A percentile compares a stretch with the other conserved stretches of the same genome.
These are phyloP conservation scores for Amiota communis DNA, from an alignment of 2,888 invertebrate genomes.

Conservation along the genomic window DNA sequence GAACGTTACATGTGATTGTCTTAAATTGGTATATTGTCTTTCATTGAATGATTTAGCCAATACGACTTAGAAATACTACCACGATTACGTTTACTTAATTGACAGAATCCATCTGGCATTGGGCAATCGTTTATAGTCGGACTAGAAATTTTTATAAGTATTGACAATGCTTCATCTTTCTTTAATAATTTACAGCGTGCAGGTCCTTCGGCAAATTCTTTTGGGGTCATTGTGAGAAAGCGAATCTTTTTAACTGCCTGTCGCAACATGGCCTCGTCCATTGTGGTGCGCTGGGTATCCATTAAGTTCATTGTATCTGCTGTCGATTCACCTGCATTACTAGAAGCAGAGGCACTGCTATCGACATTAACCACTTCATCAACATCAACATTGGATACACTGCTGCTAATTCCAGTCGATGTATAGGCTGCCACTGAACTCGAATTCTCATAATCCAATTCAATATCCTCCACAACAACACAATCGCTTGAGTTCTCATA, in stretches of 20 bases:
- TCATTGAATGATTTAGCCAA: no score
- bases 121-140: constrained; percentile 78
- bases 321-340: constrained; percentile 50
- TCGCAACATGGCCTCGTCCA: constrained; percentile 74
- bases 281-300: constrained; percentile 64
- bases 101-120: constrained; percentile 84
- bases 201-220: constrained; percentile 88
- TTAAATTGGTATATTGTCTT: not conserved
- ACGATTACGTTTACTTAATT: constrained; percentile 53
- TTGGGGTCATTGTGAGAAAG: constrained; percentile 84
- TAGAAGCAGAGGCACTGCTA: constrained; percentile 58
- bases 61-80: no score
- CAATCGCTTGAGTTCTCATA: constrained; percentile 62
- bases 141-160: constrained; percentile 88
- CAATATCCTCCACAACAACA: constrained; percentile 62
- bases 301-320: constrained; percentile 60
- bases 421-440: constrained; percentile 1
- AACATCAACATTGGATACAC: constrained; percentile 55
- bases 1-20: not conserved
- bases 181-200: constrained; percentile 83
- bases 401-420: constrained; percentile 18
- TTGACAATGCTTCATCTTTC: constrained; percentile 85
- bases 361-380: constrained; percentile 68
- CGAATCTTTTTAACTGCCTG: constrained; percentile 84
- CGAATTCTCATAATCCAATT: constrained; percentile 66